phyloP scores from a whole-genome alignment of 1,140 invertebrate genomes.

The Drosophila kurseongensis region DNA sequence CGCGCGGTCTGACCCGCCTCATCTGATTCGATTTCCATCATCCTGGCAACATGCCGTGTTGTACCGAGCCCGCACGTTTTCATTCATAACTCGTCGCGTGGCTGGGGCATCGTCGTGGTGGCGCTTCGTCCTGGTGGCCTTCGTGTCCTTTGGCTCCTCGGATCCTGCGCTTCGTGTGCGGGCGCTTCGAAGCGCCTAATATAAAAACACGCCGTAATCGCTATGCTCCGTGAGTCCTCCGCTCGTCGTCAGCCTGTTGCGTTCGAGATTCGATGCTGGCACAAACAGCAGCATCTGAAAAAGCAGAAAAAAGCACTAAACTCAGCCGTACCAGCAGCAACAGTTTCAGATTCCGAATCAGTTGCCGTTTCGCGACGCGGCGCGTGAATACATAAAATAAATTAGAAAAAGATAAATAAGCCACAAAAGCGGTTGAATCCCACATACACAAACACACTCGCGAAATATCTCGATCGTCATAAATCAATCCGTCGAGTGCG shows the following conservation, averaged over 20 bases:
- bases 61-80: constrained; percentile 44
- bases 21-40: constrained; percentile 22
- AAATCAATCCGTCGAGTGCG: constrained; percentile 58
- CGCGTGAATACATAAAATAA: constrained; percentile 40
- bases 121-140: constrained; percentile 4
- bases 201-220: constrained; percentile 76
- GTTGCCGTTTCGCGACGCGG: constrained; percentile 15
- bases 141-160: constrained; percentile 29
- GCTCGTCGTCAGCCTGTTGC: constrained; percentile 84
- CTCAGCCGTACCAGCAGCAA: constrained; percentile 17
- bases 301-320: constrained; percentile 25
- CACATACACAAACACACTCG: not conserved
- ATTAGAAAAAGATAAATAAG: constrained; percentile 21
- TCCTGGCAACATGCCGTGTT: constrained; percentile 17
- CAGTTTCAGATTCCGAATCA: constrained; percentile 35
- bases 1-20: constrained; percentile 5
- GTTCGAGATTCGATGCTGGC: constrained; percentile 53
- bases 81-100: constrained; percentile 74
- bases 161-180: constrained; percentile 37
- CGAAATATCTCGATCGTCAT: constrained; percentile 60
- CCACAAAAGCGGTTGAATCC: not conserved
- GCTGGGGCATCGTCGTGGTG: constrained; percentile 16
- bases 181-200: constrained; percentile 54
- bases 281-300: constrained; percentile 13
- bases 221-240: constrained; percentile 74